These are phyloP conservation scores for Notiomystis cincta DNA, from an alignment of 2,113 vertebrate genomes.

Conservation along the genomic window DNA sequence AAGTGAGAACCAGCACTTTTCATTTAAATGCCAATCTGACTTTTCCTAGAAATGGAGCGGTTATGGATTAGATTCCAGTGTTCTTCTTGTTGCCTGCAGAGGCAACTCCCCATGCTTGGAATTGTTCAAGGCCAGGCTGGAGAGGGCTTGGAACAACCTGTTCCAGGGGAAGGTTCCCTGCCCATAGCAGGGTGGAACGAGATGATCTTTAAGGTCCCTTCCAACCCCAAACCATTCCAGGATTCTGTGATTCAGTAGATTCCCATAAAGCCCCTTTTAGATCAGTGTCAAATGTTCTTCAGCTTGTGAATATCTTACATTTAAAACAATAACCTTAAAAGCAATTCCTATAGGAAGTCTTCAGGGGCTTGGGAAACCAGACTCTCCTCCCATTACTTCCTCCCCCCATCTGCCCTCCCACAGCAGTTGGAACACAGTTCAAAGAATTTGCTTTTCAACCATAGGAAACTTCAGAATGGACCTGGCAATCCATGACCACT, in stretches of 20 bases:
- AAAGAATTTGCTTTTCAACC: neutral
- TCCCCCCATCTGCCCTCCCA: neutral
- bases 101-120: neutral
- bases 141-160: neutral
- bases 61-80: constrained; percentile 32
- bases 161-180: neutral
- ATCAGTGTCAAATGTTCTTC: neutral
- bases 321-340: neutral
- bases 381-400: neutral
- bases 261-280: constrained; percentile 11
- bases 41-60: constrained; percentile 44
- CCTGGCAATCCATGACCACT: constrained; percentile 54
- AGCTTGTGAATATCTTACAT: neutral
- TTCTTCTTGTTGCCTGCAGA: neutral
- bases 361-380: neutral
- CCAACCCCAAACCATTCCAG: neutral
- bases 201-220: neutral
- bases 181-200: neutral
- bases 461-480: neutral
- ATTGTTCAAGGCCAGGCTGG: neutral
- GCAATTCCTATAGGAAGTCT: neutral
- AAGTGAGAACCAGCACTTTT: constrained; percentile 16
- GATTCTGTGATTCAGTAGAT: neutral
- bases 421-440: neutral
- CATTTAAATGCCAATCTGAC: neutral